Base-by-base conservation (phyloP, 2,888 invertebrate species). In the Macrophya alboannulata region DNA sequence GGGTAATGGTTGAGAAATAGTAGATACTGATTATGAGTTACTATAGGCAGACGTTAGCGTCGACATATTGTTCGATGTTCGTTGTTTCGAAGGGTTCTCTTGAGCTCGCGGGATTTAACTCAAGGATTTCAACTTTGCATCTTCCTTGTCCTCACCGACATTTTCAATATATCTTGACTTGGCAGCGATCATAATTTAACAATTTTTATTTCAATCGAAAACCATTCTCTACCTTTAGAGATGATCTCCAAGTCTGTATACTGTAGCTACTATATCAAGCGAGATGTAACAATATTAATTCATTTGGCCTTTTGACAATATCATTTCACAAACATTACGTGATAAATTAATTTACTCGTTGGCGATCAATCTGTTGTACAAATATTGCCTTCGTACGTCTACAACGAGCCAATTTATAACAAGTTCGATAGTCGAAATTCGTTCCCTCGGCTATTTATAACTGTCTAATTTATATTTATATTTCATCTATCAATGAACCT, bases 121-220 rank as follows among this genome's bases (percentile, higher is more conserved):
- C 43, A 74, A 48, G 25, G 45, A 45, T 74, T 74, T 48, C 74
- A 43, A 74, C 43, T 48, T 25, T 48, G 74, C 74, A 74, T 45
- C 21, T 74, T 74, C 74, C 43, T 21, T 74, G 31, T 74, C 45
- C 74, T 74, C 74, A 10, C 17, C 74, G 45, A 74, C 74, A 43
- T 43, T 25, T 31, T 0, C 15, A 68, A 74, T 45, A 21, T n/a
- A 48, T 48, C 74, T 43, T 45, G 45, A 48, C 21, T 12, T n/a
- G n/a, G 21, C 74, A 25, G 74, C 37, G 74, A 25, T 74, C 10
- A 74, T 74, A 45, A 74, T 74, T 74, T 48, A 37, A 2, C 45
- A 43, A 25, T 74, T 21, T 45, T 25, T 74, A 0, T 17, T n/a
- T 68, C 17, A 25, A 37, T 68, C 17, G 45, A 74, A 48, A 45